Evolutionary conservation across 2,797 vertebrate species (phyloP).

Genomic region (Leucoraja ocellata): DNA sequence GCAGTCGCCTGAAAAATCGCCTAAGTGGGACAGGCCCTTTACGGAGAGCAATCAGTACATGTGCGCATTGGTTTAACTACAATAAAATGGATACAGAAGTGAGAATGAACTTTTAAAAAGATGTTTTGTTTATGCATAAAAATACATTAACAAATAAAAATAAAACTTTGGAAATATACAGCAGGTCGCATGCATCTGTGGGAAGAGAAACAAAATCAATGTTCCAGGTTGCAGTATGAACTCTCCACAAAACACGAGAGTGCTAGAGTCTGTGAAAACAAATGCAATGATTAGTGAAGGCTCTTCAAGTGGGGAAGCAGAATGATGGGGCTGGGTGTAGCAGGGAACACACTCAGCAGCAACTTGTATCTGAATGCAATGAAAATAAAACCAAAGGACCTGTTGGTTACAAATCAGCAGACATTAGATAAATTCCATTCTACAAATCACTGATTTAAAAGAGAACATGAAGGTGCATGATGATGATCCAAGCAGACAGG

Average conservation of each 20-base stretch:
- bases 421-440: not conserved
- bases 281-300: not conserved
- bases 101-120: no score
- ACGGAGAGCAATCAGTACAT: no score
- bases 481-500: not conserved
- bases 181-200: no score
- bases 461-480: no score
- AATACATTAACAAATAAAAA: no score
- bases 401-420: not conserved
- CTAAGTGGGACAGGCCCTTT: no score
- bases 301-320: not conserved
- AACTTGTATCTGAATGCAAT: not conserved
- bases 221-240: not conserved
- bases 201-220: no score
- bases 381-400: not conserved
- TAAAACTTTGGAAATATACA: no score
- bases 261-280: not conserved
- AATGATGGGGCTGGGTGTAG: not conserved
- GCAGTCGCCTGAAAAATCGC: no score
- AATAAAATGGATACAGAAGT: no score
- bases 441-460: not conserved
- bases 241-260: not conserved
- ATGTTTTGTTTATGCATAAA: no score
- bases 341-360: not conserved
- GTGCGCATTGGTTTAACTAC: no score